A percentile compares a stretch with the other conserved stretches of the same genome.
phyloP scores from a whole-genome alignment of 2,113 vertebrate genomes.

The Lucifuga dentata region DNA sequence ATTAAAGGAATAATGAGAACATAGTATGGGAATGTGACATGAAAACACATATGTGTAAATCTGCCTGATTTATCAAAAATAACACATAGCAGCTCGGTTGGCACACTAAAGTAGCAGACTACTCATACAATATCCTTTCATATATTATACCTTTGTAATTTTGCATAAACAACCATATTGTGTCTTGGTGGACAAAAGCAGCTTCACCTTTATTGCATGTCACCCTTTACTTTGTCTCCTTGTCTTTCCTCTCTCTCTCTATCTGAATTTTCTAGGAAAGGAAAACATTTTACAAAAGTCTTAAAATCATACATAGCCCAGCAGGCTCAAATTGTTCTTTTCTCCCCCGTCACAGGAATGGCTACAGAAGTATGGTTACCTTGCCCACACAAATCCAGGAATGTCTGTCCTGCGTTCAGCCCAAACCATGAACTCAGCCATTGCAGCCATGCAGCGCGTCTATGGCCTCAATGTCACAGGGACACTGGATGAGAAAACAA shows the following conservation, averaged over 20 bases:
- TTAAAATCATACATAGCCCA: background rate
- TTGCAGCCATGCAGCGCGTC: slow-evolving; percentile 91
- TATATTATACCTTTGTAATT: too few relatives aligned
- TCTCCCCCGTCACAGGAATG: slow-evolving; percentile 81
- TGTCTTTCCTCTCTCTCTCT: background rate
- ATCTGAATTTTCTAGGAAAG: background rate
- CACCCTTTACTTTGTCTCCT: background rate
- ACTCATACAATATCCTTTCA: slow-evolving; percentile 1
- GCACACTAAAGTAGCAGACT: background rate
- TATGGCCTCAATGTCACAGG: slow-evolving; percentile 93
- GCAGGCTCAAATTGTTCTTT: background rate
- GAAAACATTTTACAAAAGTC: background rate
- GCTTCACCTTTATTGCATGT: background rate
- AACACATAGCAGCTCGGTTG: background rate
- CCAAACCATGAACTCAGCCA: slow-evolving; percentile 89
- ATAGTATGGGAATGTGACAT: too few relatives aligned
- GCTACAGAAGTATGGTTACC: slow-evolving; percentile 93
- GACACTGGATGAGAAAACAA: slow-evolving; percentile 90
- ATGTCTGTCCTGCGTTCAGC: slow-evolving; percentile 89
- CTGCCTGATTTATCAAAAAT: background rate
- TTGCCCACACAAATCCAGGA: slow-evolving; percentile 86
- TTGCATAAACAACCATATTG: too few relatives aligned
- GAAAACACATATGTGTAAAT: too few relatives aligned
- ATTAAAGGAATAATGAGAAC: too few relatives aligned
- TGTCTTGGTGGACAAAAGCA: too few relatives aligned